phyloP scores from a whole-genome alignment of 1,140 invertebrate species.

The Diplogasteroides magnus region DNA sequence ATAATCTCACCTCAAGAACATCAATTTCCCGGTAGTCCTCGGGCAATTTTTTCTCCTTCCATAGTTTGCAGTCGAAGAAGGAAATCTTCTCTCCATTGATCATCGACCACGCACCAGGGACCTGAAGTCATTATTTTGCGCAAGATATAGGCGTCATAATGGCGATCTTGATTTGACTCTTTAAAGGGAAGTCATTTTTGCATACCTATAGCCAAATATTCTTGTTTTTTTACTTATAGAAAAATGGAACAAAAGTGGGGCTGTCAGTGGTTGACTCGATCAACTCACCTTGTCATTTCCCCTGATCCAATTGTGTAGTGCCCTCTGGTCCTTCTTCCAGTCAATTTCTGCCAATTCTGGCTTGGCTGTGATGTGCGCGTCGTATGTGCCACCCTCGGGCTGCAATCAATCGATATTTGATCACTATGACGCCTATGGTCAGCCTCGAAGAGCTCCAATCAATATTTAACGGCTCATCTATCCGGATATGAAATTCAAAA shows the following conservation, averaged over 20 bases:
- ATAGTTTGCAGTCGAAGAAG: conserved; percentile 74
- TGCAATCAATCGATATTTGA: neutral
- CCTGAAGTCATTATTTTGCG: neutral
- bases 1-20: neutral
- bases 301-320: conserved; percentile 85
- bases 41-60: conserved; percentile 64
- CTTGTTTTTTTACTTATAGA: too few relatives aligned
- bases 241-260: too few relatives aligned
- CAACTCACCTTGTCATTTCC: conserved; percentile 79
- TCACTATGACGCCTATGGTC: too few relatives aligned
- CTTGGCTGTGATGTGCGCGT: conserved; percentile 62
- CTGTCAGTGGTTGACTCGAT: too few relatives aligned
- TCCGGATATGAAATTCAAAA: too few relatives aligned
- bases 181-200: too few relatives aligned
- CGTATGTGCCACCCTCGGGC: conserved; percentile 80
- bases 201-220: neutral
- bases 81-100: conserved; percentile 65
- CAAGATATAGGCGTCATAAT: too few relatives aligned
- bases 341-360: conserved; percentile 64
- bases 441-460: too few relatives aligned
- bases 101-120: conserved; percentile 39
- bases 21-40: conserved; percentile 61
- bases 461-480: too few relatives aligned
- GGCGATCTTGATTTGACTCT: too few relatives aligned
- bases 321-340: conserved; percentile 62